phyloP scores from a whole-genome alignment of 2,888 invertebrate genomes.

The Romanomermis culicivorax region DNA sequence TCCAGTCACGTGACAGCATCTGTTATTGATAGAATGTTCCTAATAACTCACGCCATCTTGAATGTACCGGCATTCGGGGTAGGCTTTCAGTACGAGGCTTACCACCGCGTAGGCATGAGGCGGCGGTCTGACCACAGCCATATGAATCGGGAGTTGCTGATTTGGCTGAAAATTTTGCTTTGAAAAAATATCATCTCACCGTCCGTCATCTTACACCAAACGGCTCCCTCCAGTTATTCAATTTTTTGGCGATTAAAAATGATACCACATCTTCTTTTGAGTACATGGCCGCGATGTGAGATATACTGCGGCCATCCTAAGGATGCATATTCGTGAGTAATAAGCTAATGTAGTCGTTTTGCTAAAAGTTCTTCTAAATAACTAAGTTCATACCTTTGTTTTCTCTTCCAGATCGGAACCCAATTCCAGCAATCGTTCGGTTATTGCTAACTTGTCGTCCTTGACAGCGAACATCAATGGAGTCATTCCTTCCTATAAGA shows the following conservation, averaged over 20 bases:
- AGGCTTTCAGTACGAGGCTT: slow-evolving; percentile 59
- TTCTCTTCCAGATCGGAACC: slow-evolving; percentile 30
- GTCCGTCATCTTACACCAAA: slow-evolving; percentile 57
- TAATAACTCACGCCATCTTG: slow-evolving; percentile 66
- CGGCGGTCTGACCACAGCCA: slow-evolving; percentile 75
- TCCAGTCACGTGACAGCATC: neutral
- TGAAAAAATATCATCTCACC: no score
- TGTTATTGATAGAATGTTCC: neutral
- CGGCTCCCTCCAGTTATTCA: slow-evolving; percentile 70
- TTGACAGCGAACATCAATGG: slow-evolving; percentile 32
- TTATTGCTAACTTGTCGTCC: slow-evolving; percentile 30
- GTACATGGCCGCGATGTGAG: slow-evolving; percentile 82
- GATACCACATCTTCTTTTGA: slow-evolving; percentile 85
- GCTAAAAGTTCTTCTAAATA: no score
- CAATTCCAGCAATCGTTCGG: slow-evolving; percentile 30
- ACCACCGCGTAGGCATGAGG: slow-evolving; percentile 76
- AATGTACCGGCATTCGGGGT: slow-evolving; percentile 60
- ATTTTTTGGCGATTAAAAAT: slow-evolving; percentile 59
- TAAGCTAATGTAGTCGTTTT: no score
- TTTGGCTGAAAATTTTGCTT: slow-evolving; percentile 44
- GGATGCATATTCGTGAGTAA: slow-evolving; percentile 19
- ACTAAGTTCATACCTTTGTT: neutral
- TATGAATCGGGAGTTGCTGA: slow-evolving; percentile 76
- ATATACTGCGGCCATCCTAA: slow-evolving; percentile 83
- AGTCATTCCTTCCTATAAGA: slow-evolving; percentile 29